These are phyloP conservation scores for Philereme vetulata DNA, from an alignment of 2,888 invertebrate genomes.

Conservation along the genomic window DNA sequence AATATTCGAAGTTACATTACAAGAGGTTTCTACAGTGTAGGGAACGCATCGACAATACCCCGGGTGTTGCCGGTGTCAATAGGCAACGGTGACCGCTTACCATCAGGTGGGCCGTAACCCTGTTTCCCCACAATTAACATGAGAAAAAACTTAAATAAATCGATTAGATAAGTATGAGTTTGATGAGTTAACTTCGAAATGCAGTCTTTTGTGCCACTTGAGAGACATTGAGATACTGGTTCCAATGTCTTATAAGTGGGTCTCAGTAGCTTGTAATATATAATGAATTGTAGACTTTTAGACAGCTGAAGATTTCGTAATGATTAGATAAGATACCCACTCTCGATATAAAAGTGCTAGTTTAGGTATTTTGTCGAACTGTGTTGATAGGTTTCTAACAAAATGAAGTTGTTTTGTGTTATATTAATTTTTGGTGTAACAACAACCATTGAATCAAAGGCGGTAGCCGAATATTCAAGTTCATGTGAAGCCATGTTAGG, in stretches of 20 bases:
- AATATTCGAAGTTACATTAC: no score
- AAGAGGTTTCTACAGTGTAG: no score
- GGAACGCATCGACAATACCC: no score
- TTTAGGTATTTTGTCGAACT: not conserved
- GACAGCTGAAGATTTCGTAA: not conserved
- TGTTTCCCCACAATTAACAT: no score
- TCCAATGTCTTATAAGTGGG: not conserved
- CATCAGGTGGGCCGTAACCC: no score
- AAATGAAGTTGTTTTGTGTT: conserved; percentile 52
- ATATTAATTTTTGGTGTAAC: conserved; percentile 51
- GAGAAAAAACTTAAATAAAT: no score
- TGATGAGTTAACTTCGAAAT: not conserved
- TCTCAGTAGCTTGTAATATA: no score
- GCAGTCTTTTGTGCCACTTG: not conserved
- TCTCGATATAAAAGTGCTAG: conserved; percentile 29
- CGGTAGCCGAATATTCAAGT: conserved; percentile 48
- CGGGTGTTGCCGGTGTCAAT: no score
- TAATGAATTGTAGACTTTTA: not conserved
- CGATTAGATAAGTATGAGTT: not conserved
- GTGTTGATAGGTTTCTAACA: not conserved
- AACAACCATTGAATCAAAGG: conserved; percentile 54
- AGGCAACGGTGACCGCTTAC: no score
- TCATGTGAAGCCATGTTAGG: conserved; percentile 68
- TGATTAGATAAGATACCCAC: not conserved
- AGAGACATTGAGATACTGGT: no score